Evolutionary conservation across 2,888 invertebrate species (phyloP).

Genomic region (Drosophila tanythrix): DNA sequence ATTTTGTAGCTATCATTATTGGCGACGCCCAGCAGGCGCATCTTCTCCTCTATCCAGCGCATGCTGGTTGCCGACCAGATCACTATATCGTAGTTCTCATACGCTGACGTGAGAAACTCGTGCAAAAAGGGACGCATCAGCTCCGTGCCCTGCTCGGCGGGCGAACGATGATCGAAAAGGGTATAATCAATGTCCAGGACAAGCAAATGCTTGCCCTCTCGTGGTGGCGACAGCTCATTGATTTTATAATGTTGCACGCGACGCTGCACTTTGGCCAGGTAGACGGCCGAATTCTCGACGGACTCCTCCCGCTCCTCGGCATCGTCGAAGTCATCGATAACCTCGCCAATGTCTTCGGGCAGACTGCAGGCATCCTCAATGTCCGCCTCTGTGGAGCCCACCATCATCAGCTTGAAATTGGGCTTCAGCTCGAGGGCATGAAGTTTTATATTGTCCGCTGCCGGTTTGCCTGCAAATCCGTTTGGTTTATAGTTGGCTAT

Average conservation of each 20-base stretch:
- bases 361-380: constrained; percentile 91
- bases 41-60: constrained; percentile 99
- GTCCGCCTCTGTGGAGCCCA: constrained; percentile 97
- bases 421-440: constrained; percentile 92
- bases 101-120: constrained; percentile 95
- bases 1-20: constrained; percentile 94
- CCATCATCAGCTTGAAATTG: constrained; percentile 97
- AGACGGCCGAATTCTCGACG: constrained; percentile 86
- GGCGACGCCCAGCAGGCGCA: constrained; percentile 95
- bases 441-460: constrained; percentile 92
- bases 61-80: constrained; percentile 99
- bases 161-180: constrained; percentile 96
- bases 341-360: constrained; percentile 93
- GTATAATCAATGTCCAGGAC: constrained; percentile 99
- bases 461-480: constrained; percentile 89
- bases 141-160: constrained; percentile 94
- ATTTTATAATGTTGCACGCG: constrained; percentile 93
- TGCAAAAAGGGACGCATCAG: constrained; percentile 98
- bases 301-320: constrained; percentile 90
- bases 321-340: constrained; percentile 96
- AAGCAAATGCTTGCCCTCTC: constrained; percentile 94
- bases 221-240: constrained; percentile 91
- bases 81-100: constrained; percentile 96
- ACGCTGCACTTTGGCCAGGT: constrained; percentile 92
- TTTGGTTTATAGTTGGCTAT: background rate